Conservation (phyloP, 2,888 invertebrate species). For the Lochmaea crataegi region DNA sequence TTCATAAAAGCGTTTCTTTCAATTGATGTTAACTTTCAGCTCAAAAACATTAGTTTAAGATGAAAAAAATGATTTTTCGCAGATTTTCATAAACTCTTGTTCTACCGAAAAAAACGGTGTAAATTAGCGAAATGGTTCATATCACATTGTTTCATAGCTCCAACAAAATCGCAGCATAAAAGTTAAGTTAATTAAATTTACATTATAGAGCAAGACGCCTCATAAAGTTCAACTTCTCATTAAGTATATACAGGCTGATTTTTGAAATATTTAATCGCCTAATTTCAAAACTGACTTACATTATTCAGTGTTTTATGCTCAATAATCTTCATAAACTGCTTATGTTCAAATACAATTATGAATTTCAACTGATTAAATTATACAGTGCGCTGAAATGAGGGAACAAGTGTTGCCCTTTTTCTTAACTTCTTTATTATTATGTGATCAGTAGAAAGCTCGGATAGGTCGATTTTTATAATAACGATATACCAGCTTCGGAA, state of each 20-base stretch:
- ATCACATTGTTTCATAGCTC: not conserved
- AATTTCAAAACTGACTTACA: not conserved
- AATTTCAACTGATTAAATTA: too few species aligned
- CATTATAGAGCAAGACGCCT: not conserved
- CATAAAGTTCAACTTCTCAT: not conserved
- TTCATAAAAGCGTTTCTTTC: too few species aligned
- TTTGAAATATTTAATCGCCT: not conserved
- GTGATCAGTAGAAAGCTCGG: too few species aligned
- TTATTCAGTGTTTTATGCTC: not conserved
- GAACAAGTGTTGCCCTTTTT: too few species aligned
- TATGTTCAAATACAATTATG: too few species aligned
- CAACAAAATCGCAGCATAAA: not conserved
- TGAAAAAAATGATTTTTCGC: not conserved
- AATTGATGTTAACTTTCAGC: too few species aligned
- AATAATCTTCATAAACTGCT: not conserved
- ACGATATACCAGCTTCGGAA: too few species aligned
- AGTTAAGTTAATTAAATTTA: not conserved
- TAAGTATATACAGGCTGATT: not conserved
- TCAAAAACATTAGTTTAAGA: too few species aligned
- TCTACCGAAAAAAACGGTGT: not conserved
- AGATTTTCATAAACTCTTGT: not conserved
- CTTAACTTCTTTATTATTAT: too few species aligned
- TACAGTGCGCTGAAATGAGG: too few species aligned
- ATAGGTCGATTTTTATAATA: too few species aligned
- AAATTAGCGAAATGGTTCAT: not conserved